Evolutionary conservation across 2,113 vertebrate genomes (phyloP).

Genomic region (Colistium nudipinnis): DNA sequence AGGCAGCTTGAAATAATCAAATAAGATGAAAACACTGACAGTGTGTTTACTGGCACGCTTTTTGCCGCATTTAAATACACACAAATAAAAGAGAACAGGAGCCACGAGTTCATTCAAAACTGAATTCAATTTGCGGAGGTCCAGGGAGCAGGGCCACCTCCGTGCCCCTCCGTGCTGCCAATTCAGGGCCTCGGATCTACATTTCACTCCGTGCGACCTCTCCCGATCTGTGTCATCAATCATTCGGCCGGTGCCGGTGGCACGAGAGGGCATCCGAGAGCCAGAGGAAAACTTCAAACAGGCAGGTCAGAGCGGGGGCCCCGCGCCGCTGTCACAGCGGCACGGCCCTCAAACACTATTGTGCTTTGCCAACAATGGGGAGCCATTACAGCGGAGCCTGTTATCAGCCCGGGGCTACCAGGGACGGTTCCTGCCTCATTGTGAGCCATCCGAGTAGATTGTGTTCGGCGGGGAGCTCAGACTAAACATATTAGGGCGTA

Average conservation of each 20-base stretch:
- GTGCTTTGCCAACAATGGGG: slow-evolving; percentile 68
- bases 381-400: slow-evolving; percentile 58
- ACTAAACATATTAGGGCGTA: slow-evolving; percentile 88
- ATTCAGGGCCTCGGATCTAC: background rate
- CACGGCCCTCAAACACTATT: slow-evolving; percentile 44
- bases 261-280: slow-evolving; percentile 42
- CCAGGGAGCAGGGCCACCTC: too few relatives aligned
- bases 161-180: background rate
- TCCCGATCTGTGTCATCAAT: slow-evolving; percentile 46
- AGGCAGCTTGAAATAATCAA: too few relatives aligned
- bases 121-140: too few relatives aligned
- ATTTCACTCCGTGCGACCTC: slow-evolving; percentile 13
- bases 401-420: slow-evolving; percentile 62
- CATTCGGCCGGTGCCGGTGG: slow-evolving; percentile 43
- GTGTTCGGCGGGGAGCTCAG: slow-evolving; percentile 78
- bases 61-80: too few relatives aligned
- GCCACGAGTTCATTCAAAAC: too few relatives aligned
- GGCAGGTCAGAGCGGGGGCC: slow-evolving; percentile 24
- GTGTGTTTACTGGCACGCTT: too few relatives aligned
- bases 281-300: slow-evolving; percentile 53
- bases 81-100: too few relatives aligned
- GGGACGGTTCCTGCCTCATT: slow-evolving; percentile 76
- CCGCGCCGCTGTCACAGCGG: slow-evolving; percentile 24
- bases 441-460: slow-evolving; percentile 56
- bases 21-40: too few relatives aligned